phyloP scores from a whole-genome alignment of 2,113 vertebrate species.

The Triplophysa dalaica region DNA sequence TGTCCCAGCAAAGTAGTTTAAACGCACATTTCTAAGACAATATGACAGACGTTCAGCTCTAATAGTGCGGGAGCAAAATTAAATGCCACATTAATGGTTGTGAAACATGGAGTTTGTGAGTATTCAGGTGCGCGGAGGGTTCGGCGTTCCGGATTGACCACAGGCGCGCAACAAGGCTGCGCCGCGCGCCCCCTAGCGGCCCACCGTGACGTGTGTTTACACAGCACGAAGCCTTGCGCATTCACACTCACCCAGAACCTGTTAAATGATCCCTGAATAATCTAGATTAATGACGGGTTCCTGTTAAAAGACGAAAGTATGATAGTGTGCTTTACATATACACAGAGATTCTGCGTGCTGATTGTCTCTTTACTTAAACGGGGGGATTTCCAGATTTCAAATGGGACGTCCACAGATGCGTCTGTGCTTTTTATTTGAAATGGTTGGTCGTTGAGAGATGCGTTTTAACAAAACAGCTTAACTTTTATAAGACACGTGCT shows the following conservation, averaged over 20 bases:
- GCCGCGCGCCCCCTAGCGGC: slow-evolving; percentile 19
- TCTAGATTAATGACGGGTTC: slow-evolving; percentile 40
- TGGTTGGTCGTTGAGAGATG: too few species aligned
- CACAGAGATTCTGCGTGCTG: slow-evolving; percentile 21
- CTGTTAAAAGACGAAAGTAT: slow-evolving; percentile 30
- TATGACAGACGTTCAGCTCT: neutral
- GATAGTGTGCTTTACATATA: slow-evolving; percentile 15
- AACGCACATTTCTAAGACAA: neutral
- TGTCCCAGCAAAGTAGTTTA: neutral
- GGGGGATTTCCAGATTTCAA: slow-evolving; percentile 41
- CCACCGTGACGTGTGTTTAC: neutral
- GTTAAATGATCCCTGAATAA: slow-evolving; percentile 48
- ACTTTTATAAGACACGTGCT: too few species aligned
- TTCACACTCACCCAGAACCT: slow-evolving; percentile 26
- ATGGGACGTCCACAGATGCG: neutral
- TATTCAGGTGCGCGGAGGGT: neutral
- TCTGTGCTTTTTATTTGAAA: too few species aligned
- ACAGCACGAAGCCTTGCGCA: slow-evolving; percentile 7
- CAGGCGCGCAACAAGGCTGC: neutral
- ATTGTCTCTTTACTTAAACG: slow-evolving; percentile 21
- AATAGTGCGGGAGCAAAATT: neutral
- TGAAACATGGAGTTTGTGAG: neutral
- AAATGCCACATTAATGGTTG: neutral
- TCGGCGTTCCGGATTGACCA: neutral
- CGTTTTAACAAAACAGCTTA: too few species aligned